These are phyloP conservation scores for Myripristis jacobus DNA, from an alignment of 2,797 vertebrate species.

Conservation along the genomic window DNA sequence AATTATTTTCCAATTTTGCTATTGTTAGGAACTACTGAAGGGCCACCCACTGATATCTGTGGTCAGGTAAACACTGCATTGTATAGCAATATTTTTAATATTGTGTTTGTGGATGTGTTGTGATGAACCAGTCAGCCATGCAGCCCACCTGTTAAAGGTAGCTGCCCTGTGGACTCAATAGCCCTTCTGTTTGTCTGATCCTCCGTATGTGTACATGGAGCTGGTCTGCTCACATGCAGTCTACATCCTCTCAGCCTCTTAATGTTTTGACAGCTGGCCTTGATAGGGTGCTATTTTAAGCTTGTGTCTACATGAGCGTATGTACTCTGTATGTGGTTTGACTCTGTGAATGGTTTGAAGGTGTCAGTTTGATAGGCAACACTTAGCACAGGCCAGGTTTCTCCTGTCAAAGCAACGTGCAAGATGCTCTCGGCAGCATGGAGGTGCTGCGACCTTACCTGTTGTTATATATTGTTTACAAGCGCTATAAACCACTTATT, in stretches of 20 bases:
- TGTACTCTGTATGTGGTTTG: constrained; percentile 35
- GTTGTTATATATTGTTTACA: not conserved
- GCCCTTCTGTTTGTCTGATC: constrained; percentile 54
- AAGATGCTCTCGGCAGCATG: not conserved
- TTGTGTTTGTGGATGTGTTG: not conserved
- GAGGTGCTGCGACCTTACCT: constrained; percentile 1
- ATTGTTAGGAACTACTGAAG: too few species aligned
- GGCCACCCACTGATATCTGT: too few species aligned
- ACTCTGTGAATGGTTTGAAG: constrained; percentile 48
- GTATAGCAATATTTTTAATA: too few species aligned
- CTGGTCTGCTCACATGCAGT: constrained; percentile 30
- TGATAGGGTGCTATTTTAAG: constrained; percentile 74
- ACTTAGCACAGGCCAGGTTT: constrained; percentile 43
- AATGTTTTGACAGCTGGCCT: constrained; percentile 74
- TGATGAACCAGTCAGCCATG: constrained; percentile 4
- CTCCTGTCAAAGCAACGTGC: constrained; percentile 15
- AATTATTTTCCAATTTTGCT: too few species aligned
- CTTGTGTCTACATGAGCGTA: constrained; percentile 7
- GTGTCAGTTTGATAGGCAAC: constrained; percentile 59
- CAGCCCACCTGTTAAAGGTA: constrained; percentile 75
- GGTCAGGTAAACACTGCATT: too few species aligned
- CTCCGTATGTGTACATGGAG: constrained; percentile 50
- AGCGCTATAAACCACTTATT: not conserved
- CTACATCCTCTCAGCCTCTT: constrained; percentile 54
- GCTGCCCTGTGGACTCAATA: constrained; percentile 33